Base-by-base conservation (phyloP, 2,888 invertebrate species). In the Arge pagana region DNA sequence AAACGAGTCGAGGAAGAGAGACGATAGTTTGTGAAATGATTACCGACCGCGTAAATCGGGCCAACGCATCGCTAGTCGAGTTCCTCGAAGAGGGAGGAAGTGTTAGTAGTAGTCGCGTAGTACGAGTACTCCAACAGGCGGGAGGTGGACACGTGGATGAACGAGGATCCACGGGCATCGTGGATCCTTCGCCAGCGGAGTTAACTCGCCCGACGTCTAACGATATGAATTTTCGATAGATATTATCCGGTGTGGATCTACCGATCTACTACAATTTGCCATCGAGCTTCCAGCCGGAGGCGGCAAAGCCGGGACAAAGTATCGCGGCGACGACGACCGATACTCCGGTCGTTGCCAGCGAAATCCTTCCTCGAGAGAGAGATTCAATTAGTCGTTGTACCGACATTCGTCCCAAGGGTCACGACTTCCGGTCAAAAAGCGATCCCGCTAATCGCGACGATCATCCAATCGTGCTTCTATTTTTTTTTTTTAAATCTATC, bases 21-120 rank as follows among this genome's bases (percentile, higher is more conserved):
- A 65, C 66, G 60, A 62, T 61, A 64, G 62, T 62, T 68, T 63
- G 64, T 62, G 61, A 66, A 66, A 70, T 64, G 65, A 65, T 66
- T 65, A 60, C 62, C 58, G 58, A 60, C 51, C n/a, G 13, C 15
- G 10, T 3, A 24, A 7, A 30, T 30, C 23, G 13, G 16, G 11
- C 7, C 13, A 30, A 28, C 16, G 40, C n/a, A 40, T 40, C 13
- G 16, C 18, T 30, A 35, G 23, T 16, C 15, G 30, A 31, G 26
- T 18, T 4, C 37, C 10, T 30, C 40, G 24, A 7, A 4, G 28
- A 30, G 30, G 16, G 19, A 10, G 15, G 28, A 35, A 23, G n/a
- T n/a, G n/a, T n/a, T n/a, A n/a, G n/a, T n/a, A n/a, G n/a, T n/a
- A n/a, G n/a, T n/a, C n/a, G n/a, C n/a, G n/a, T n/a, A n/a, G n/a